A percentile compares a stretch with the other conserved stretches of the same genome.
Conservation (phyloP, 2,113 vertebrate species). For the Megaceryle maxima region DNA sequence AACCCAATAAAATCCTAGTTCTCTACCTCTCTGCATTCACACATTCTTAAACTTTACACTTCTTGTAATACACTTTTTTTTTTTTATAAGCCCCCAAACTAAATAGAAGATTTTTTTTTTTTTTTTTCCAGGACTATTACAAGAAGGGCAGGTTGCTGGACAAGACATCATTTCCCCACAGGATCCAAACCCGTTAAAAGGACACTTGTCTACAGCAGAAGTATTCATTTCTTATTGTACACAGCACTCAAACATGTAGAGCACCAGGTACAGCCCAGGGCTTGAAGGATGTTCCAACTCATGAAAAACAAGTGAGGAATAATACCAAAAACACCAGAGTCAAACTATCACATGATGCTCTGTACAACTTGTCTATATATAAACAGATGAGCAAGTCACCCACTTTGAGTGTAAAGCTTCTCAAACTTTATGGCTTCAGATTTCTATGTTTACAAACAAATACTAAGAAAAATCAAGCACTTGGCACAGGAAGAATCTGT, state of each 20-base stretch:
- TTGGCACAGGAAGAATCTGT: neutral
- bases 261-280: neutral
- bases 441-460: neutral
- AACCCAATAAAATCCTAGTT: neutral
- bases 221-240: neutral
- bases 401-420: neutral
- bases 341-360: neutral
- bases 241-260: neutral
- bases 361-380: neutral
- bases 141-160: neutral
- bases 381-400: neutral
- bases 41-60: neutral
- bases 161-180: neutral
- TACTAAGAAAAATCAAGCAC: neutral
- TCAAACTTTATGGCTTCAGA: neutral
- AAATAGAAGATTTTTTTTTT: neutral
- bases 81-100: neutral
- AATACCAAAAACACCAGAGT: neutral
- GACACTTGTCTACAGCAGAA: neutral
- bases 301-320: neutral
- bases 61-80: neutral
- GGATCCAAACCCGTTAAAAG: neutral
- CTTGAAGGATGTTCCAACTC: neutral
- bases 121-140: neutral
- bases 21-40: neutral